Evolutionary conservation across 2,888 invertebrate genomes (phyloP), one percentile per base, ranked within the genome.

Genomic region (Caenorhabditis auriculariae): DNA sequence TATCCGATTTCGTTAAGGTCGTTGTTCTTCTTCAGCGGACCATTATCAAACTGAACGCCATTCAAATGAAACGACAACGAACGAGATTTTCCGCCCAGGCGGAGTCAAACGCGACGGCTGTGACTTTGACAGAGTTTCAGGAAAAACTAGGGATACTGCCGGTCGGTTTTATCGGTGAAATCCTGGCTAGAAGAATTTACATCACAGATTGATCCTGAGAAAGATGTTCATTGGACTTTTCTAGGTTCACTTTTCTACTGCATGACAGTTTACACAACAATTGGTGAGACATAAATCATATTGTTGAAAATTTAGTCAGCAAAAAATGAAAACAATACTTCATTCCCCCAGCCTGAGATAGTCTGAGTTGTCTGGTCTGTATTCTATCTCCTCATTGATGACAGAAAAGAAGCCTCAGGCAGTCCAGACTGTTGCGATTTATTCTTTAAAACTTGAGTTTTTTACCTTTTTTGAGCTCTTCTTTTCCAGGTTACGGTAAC

Each of bases 251-350:
- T 77, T 44, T 80, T 80, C 65, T 80, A 74, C 53, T 72, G 75
- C 26, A 71, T 76, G 62, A 79, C 80, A 7, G 75, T 80, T 23
- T 80, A 80, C 64, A 80, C 80, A 1, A 80, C 80, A 2, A 80
- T 80, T 51, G 92, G 92, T 61, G 15, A 37, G 49, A n/a, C n/a
- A n/a, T n/a, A n/a, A n/a, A n/a, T n/a, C n/a, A n/a, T n/a, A n/a
- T n/a, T n/a, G n/a, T n/a, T n/a, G n/a, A n/a, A n/a, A n/a, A n/a
- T n/a, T n/a, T n/a, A n/a, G n/a, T n/a, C n/a, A n/a, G n/a, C n/a
- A n/a, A n/a, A n/a, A n/a, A n/a, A n/a, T n/a, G n/a, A n/a, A n/a
- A n/a, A n/a, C n/a, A n/a, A n/a, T n/a, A n/a, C n/a, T n/a, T n/a
- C n/a, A n/a, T n/a, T n/a, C n/a, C n/a, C n/a, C n/a, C n/a, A n/a